Evolutionary conservation across 2,888 invertebrate genomes (phyloP).

Genomic region (Baccha elongata): DNA sequence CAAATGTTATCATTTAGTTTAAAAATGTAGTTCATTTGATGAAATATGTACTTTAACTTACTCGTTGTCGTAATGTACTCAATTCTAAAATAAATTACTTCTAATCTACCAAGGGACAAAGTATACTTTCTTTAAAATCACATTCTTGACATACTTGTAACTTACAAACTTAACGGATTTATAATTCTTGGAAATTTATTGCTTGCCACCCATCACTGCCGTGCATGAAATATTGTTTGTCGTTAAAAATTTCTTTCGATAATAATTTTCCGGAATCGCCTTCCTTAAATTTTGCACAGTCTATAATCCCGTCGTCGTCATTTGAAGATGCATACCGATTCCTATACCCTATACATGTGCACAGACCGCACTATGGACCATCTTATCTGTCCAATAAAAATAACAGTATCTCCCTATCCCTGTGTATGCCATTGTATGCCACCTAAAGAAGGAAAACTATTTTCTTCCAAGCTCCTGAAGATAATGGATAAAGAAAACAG

Average conservation of each 20-base stretch:
- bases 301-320: constrained; percentile 34
- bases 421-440: constrained; percentile 28
- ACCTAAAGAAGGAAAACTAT: constrained; percentile 14
- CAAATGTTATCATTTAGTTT: too few relatives aligned
- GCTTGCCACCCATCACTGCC: constrained; percentile 21
- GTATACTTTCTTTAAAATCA: background rate
- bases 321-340: background rate
- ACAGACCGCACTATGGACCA: constrained; percentile 1
- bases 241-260: constrained; percentile 50
- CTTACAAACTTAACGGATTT: constrained; percentile 44
- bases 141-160: constrained; percentile 38
- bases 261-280: constrained; percentile 44
- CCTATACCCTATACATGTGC: background rate
- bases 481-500: constrained; percentile 51
- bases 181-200: constrained; percentile 44
- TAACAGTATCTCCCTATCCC: constrained; percentile 5
- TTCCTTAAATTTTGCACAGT: constrained; percentile 50
- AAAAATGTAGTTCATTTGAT: too few relatives aligned
- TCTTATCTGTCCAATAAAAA: constrained; percentile 48
- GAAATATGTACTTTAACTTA: too few relatives aligned
- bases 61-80: too few relatives aligned
- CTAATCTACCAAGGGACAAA: too few relatives aligned
- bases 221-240: constrained; percentile 52
- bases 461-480: constrained; percentile 37
- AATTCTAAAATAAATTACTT: too few relatives aligned